Percentiles rank a stretch among this genome's conserved stretches.
Conservation (phyloP, 1,140 invertebrate species). For the Drosophila lini region DNA sequence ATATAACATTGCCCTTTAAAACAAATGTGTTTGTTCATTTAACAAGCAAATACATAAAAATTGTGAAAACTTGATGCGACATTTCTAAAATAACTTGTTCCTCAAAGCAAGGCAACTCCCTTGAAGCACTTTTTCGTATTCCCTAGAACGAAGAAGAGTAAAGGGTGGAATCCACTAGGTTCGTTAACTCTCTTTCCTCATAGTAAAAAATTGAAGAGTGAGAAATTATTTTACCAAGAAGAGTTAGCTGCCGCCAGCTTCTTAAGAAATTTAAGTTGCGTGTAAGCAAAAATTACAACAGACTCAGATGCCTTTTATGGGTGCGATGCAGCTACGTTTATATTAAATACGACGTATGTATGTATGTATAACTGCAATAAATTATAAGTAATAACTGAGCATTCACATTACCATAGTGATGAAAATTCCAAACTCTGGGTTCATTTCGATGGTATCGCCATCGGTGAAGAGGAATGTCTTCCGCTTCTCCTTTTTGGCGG, state of each 20-base stretch:
- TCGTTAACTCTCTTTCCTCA: background rate
- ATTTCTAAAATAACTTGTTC: background rate
- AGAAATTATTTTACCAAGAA: background rate
- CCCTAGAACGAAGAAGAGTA: background rate
- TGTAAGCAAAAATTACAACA: slow-evolving; percentile 3
- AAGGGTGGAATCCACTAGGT: background rate
- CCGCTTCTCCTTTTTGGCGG: slow-evolving; percentile 96
- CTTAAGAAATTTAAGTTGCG: background rate
- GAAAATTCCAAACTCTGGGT: slow-evolving; percentile 98
- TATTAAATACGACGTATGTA: background rate
- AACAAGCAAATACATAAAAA: background rate
- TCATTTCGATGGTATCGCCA: slow-evolving; percentile 96
- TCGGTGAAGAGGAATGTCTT: slow-evolving; percentile 97
- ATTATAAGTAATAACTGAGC: background rate
- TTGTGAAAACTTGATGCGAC: background rate
- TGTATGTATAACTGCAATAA: background rate
- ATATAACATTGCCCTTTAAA: slow-evolving; percentile 5
- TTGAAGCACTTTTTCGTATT: background rate
- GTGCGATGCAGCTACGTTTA: slow-evolving; percentile 5
- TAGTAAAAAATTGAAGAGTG: background rate
- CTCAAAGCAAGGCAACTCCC: background rate
- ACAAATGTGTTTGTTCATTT: background rate
- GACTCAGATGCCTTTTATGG: slow-evolving; percentile 1
- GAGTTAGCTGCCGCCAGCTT: too few relatives aligned
- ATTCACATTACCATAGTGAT: slow-evolving; percentile 94